Base-by-base conservation (phyloP, 2,113 vertebrate species). In the Hemiprocne comata region DNA sequence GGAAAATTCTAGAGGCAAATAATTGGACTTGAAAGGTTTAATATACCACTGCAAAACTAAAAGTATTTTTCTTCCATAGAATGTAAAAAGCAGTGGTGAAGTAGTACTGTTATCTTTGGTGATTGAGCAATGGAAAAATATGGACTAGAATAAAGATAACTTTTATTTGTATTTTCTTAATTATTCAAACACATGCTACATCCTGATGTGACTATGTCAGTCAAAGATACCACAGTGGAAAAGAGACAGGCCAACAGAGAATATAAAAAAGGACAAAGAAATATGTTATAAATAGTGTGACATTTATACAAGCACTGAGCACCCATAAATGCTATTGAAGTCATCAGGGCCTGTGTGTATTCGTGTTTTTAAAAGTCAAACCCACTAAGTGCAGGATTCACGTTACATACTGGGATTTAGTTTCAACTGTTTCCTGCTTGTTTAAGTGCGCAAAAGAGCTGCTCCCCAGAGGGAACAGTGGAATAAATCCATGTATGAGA, bases 221-320 rank as follows among this genome's bases (percentile, higher is more conserved):
- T 86, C 90, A 90, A 77, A 81, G 74, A 93, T 69, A 89, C 77
- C 50, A 61, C 74, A 89, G 71, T 95, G 93, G 94, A 94, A 96
- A 95, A 95, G 50, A 87, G 89, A 89, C 50, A 89, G 81, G 87
- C 91, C 95, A 96, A 91, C n/a, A 87, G 91, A 96, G 94, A 96
- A 93, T 93, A 95, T 70, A 29, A 95, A 93, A 93, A 94, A 89
- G 93, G 78, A 51, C 77, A 44, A 33, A 95, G 57, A 91, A 89
- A 79, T 91, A 94, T 82, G 93, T 97, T 97, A 97, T 95, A 96
- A 97, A 97, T 96, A 97, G 87, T 94, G 91, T 95, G 96, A 97
- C 95, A 94, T 97, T 97, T 96, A 95, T 84, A 96, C 64, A 78
- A 93, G 94, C 94, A 71, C 93, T 18, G 4, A 95, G 89, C 91